phyloP scores from a whole-genome alignment of 1,140 invertebrate species.

The Penaeus japonicus region DNA sequence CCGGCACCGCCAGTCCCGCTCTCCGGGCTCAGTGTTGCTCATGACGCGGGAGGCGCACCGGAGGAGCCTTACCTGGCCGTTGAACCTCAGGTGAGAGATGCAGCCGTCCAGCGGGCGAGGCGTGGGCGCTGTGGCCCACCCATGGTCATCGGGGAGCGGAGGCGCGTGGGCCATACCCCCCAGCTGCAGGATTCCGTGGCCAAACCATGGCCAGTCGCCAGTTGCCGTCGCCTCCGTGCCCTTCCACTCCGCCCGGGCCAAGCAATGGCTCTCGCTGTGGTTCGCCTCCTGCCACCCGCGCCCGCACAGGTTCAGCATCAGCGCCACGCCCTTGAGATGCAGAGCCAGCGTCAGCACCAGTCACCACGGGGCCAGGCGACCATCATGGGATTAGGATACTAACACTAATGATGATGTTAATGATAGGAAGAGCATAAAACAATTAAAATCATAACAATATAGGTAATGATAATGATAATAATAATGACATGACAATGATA shows the following conservation, averaged over 20 bases:
- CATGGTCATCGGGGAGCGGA: neutral
- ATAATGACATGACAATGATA: too few relatives aligned
- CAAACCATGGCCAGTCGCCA: neutral
- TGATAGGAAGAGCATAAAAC: too few relatives aligned
- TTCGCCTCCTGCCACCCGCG: neutral
- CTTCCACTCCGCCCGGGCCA: neutral
- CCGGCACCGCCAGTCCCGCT: too few relatives aligned
- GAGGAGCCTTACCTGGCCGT: conserved; percentile 17
- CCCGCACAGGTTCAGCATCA: neutral
- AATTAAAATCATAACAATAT: too few relatives aligned
- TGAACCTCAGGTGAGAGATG: conserved; percentile 14
- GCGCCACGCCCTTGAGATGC: neutral
- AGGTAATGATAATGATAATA: too few relatives aligned
- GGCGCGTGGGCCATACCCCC: conserved; percentile 9
- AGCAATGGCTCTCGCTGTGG: neutral
- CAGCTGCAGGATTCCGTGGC: neutral
- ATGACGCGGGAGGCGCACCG: too few relatives aligned
- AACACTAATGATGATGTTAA: too few relatives aligned
- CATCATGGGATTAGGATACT: too few relatives aligned
- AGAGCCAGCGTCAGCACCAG: too few relatives aligned
- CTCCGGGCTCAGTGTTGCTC: too few relatives aligned
- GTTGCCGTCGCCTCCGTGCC: neutral
- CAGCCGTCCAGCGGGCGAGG: neutral
- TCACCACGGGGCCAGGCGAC: neutral
- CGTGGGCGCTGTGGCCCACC: neutral